Evolutionary conservation across 2,113 vertebrate species (phyloP), one percentile per base, ranked within the genome.

Genomic region (Actenoides lindsayi): DNA sequence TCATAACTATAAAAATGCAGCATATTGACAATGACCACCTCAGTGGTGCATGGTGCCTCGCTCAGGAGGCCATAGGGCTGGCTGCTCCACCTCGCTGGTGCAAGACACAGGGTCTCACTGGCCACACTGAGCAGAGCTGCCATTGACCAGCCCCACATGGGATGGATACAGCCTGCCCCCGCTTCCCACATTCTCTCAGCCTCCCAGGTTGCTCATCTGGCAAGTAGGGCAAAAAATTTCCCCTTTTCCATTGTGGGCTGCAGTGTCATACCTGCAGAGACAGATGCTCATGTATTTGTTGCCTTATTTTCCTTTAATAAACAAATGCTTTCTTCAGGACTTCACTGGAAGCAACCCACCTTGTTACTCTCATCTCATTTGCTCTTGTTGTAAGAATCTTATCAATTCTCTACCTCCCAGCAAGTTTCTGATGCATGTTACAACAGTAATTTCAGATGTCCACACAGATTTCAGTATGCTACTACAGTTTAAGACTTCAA

Each of bases 121-220:
- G 1, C 35, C 3, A 1, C 31, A 1, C 1, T 17, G 11, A 2
- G 1, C 42, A 3, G 6, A 21, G 3, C 14, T 5, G 16, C 33
- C n/a, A 7, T 7, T 27, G 8, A 27, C 51, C 62, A 27, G 31
- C 37, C 19, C 20, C 5, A 4, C 9, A 0, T 1, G 18, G 25
- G 23, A 28, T 10, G 37, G 23, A 28, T 54, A 12, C 9, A 5
- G 68, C 27, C 78, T 11, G 17, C 3, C 44, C 8, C 6, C 5
- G 12, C 28, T 11, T 9, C 23, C 51, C 31, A 10, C 10, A 8
- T 10, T 28, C 17, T 13, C 39, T n/a, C 71, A 30, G 28, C 46
- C 35, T 57, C 51, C 9, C 6, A 27, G 10, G 16, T 7, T 5
- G 1, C 60, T 30, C 64, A 30, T 16, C 19, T 31, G 63, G 6